Base-by-base conservation (phyloP, 2,797 vertebrate species). In the Gouania willdenowi region DNA sequence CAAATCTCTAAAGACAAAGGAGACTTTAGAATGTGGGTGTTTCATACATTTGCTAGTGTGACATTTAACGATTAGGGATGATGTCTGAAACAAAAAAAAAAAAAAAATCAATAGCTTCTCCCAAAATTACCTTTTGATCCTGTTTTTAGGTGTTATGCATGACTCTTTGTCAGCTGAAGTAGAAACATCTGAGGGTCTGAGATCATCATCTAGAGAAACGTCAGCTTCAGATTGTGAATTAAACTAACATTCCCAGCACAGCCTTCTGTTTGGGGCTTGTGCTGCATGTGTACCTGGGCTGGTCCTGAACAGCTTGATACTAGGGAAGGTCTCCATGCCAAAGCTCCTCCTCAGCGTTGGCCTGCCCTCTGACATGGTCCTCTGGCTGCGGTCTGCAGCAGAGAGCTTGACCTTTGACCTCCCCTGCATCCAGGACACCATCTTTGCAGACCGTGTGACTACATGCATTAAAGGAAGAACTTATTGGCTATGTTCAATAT, bases 241-340 rank as follows among this genome's bases (percentile, higher is more conserved):
- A n/a, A n/a, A n/a, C 5, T 21, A 3, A 12, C 3, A 2, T 4
- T 6, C 5, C 0, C 2, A 41, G 45, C 54, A 77, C 80, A n/a
- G n/a, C n/a, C n/a, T n/a, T n/a, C n/a, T n/a, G n/a, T n/a, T n/a
- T n/a, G n/a, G n/a, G n/a, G n/a, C n/a, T n/a, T n/a, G n/a, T n/a
- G n/a, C 73, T 73, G 49, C 23, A 28, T 1, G n/a, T n/a, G n/a
- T 15, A 3, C 52, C 28, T 38, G 59, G 5, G 7, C 42, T 61
- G 18, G 36, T 63, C 34, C 81, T 69, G 9, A 80, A 86, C 8
- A 77, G 33, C 17, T 25, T 31, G 16, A 84, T 28, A 1, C 33
- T 72, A 19, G 79, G 79, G 25, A 87, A 83, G 5, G 36, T 42
- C 14, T 70, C 61, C 38, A 64, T 16, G 6, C 82, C 82, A 0